Conservation (phyloP, 2,888 invertebrate genomes). For the Peribatodes rhomboidaria region DNA sequence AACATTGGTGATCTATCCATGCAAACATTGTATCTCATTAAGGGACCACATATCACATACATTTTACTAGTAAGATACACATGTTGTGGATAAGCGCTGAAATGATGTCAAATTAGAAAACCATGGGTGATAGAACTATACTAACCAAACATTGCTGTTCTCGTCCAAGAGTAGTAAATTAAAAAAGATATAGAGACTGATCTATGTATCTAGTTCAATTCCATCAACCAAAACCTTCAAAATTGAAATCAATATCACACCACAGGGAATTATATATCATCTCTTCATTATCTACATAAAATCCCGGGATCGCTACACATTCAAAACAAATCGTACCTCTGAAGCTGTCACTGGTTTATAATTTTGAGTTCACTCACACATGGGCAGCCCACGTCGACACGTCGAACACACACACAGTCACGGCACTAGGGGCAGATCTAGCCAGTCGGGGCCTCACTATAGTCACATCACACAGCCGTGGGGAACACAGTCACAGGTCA, state of each 20-base stretch:
- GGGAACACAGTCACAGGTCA: neutral
- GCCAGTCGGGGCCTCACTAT: neutral
- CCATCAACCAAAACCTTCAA: neutral
- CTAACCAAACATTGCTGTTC: neutral
- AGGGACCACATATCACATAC: no score
- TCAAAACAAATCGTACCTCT: neutral
- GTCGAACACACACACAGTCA: neutral
- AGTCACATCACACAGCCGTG: neutral
- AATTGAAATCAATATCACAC: neutral
- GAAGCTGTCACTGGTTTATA: neutral
- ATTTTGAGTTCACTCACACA: neutral
- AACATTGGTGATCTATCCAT: no score
- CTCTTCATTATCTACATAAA: neutral
- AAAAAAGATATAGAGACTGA: neutral
- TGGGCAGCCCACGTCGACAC: neutral
- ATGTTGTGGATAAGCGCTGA: neutral
- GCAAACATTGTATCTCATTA: no score
- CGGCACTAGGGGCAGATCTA: neutral
- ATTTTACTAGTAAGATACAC: neutral
- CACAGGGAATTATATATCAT: neutral
- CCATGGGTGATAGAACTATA: neutral
- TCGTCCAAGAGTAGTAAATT: neutral
- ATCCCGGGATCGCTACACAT: neutral
- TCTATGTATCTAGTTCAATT: neutral
- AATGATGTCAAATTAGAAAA: neutral